Base-by-base conservation (phyloP, 2,797 vertebrate genomes). In the Remorina albescens region DNA sequence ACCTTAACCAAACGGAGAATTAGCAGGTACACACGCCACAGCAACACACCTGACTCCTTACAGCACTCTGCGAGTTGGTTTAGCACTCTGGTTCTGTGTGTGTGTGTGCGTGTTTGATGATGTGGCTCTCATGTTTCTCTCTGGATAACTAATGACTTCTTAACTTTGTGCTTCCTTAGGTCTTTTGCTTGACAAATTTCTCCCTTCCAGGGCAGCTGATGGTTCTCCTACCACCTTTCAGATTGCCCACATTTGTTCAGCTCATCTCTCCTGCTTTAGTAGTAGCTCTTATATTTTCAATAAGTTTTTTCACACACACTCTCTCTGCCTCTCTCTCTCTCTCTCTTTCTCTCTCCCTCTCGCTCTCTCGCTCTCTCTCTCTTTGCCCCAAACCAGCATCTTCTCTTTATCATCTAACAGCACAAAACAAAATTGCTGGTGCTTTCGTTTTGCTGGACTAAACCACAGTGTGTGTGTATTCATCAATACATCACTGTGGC, bases 1-100 rank as follows among this genome's bases (percentile, higher is more conserved):
- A 83, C 80, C 89, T 95, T 89, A 95, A 93, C 92, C 92, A 83
- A 94, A 93, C 94, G 88, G 92, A 96, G 85, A 92, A 94, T 0
- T 85, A 94, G 90, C 94, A 95, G 95, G 94, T 96, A 95, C 87
- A 88, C 42, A 85, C 42, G 25, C 41, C 6, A 77, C 46, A 79
- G 12, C 67, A 42, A 81, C 75, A 71, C 57, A 72, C 12, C 7
- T 55, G 61, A 49, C 50, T 49, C 37, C 11, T 36, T 13, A 44
- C 28, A 30, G 19, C 23, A 70, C 26, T 37, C 5, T 4, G 21
- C 73, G 10, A 42, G 19, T 8, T 13, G 34, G 76, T 58, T 74
- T 66, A 30, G 19, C 23, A 70, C 26, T 37, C 5, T 4, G 21
- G 4, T 21, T 50, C n/a, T n/a, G 46, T 53, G 56, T 60, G n/a